Evolutionary conservation across 2,797 vertebrate genomes (phyloP), one percentile per base, ranked within the genome.

Genomic region (Anguilla pacifica): DNA sequence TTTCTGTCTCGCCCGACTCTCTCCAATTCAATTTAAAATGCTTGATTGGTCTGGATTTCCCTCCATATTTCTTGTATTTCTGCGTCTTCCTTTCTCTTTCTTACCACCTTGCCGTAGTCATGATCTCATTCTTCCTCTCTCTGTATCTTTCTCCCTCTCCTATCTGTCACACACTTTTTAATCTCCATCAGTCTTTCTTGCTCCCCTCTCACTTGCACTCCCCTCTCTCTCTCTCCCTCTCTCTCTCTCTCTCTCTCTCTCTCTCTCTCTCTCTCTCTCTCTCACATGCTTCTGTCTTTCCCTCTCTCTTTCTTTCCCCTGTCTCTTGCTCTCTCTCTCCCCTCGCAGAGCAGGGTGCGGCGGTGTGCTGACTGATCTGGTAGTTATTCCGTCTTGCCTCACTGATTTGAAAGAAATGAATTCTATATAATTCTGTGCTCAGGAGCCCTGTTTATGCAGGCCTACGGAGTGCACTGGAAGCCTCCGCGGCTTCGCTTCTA

Each of bases 391-490:
- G 92, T 92, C 93, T 93, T 96, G 95, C 95, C 94, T 95, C 93
- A 93, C 93, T 95, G 94, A 95, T 94, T 94, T 90, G 89, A 92
- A 92, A 93, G 94, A 95, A 95, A 95, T 94, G 93, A 95, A 92
- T 93, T 95, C 93, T 90, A 88, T 93, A 92, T 95, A 95, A 95
- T 95, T 85, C 89, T 84, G 72, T 87, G 79, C 86, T 90, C 85
- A 88, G 89, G 89, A 88, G 91, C 90, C 74, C 74, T 89, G 89
- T 83, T 90, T 83, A 87, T 89, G 89, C 79, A 53, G 85, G 70
- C 86, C 74, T 77, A 51, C 88, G 28, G 70, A 85, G 83, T 88
- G 83, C 85, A 88, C 39, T 86, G 87, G 92, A 93, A 43, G 92
- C 91, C 92, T 84, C 88, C 92, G 92, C 92, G 91, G 79, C 55